These are phyloP conservation scores for Nannospalax galili DNA, from an alignment of 2,113 vertebrate genomes.

Conservation along the genomic window DNA sequence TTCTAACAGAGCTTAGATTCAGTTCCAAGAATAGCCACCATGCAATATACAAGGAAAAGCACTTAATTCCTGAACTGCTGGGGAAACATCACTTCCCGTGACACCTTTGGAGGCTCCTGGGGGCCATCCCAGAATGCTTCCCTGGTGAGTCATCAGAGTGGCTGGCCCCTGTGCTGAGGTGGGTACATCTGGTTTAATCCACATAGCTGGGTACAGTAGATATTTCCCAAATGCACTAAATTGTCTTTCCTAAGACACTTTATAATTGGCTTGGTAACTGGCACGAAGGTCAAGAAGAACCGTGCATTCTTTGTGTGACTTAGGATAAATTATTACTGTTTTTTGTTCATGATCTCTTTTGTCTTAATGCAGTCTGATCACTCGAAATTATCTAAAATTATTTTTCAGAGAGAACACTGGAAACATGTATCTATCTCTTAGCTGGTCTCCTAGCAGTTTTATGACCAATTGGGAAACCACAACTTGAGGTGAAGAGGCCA, in stretches of 20 bases:
- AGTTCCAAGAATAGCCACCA: constrained; percentile 62
- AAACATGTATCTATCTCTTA: not conserved
- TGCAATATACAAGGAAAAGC: constrained; percentile 46
- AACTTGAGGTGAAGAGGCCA: not conserved
- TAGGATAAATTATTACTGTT: not conserved
- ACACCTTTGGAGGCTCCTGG: fast-evolving
- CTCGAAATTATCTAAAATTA: not conserved
- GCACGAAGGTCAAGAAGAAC: not conserved
- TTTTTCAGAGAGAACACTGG: not conserved
- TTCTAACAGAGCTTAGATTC: constrained; percentile 76
- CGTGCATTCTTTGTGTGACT: not conserved
- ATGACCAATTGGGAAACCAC: not conserved
- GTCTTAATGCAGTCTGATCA: not conserved
- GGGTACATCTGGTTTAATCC: no score
- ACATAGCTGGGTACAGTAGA: fast-evolving
- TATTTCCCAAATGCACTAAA: fast-evolving
- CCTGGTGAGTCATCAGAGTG: fast-evolving
- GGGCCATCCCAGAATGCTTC: not conserved
- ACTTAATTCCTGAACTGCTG: not conserved
- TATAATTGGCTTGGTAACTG: no score
- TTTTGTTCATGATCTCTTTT: not conserved
- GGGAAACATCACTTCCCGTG: not conserved
- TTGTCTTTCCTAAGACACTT: not conserved
- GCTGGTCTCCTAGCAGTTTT: not conserved
- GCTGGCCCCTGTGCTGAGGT: fast-evolving